Base-by-base conservation (phyloP, 2,888 invertebrate species). In the Drosophila colorata region DNA sequence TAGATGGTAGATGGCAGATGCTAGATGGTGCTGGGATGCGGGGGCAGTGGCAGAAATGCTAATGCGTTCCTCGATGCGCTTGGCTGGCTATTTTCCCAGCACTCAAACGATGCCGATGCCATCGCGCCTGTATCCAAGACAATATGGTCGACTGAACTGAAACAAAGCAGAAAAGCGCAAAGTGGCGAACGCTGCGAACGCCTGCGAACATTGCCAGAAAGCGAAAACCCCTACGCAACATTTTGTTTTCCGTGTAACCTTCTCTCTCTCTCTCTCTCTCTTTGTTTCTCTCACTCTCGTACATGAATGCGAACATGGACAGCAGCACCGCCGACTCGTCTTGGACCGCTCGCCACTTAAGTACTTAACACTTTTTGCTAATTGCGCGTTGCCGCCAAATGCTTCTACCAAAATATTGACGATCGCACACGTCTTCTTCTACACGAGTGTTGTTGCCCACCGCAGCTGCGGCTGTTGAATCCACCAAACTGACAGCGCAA, bases 321-420 rank as follows among this genome's bases (percentile, higher is more conserved):
- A 63, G 60, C 68, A 65, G 58, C 67, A 81, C 55, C 74, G 63
- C 67, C 69, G 67, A 75, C 85, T 69, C 69, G 58, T 33, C 89
- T 73, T 55, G 44, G 46, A 48, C 74, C 75, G 57, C 73, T 72
- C 71, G 88, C 88, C 87, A 85, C 89, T 86, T 86, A 87, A 89
- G 89, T 89, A 89, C 89, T 86, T 86, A 86, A 89, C 86, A 89
- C 86, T 89, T 85, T 89, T 89, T 78, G 87, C 86, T 86, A 86
- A 86, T 86, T 89, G 88, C 74, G 78, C 75, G 68, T 74, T 74
- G 73, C 76, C 78, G 74, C 74, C 74, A 88, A 86, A 86, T 72
- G 81, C 70, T 72, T 87, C 83, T 80, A 74, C 69, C 76, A 74
- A 66, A 68, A 74, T 74, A 73, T 75, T 81, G 87, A 88, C 83